Percentiles rank a stretch among this genome's conserved stretches.
Evolutionary conservation across 2,113 vertebrate genomes (phyloP).

Genomic region (Carettochelys insculpta): DNA sequence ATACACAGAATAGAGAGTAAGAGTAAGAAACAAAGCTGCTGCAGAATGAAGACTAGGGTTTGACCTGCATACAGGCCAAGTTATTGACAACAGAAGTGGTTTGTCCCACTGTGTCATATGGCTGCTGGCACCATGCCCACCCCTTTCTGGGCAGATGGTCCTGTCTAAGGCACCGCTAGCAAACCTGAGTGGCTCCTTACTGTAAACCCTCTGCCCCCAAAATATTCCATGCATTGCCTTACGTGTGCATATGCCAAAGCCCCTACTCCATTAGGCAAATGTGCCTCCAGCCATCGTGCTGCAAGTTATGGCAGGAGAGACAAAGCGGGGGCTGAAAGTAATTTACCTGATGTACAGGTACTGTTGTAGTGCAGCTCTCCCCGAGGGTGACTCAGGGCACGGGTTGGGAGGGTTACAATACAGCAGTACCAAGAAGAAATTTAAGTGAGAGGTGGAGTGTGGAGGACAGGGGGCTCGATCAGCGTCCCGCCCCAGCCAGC

Average conservation of each 20-base stretch:
- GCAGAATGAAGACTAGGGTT: neutral
- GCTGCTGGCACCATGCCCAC: neutral
- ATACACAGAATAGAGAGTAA: neutral
- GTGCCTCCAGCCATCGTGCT: neutral
- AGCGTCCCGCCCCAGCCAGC: no score
- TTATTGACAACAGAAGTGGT: neutral
- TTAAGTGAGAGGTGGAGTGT: no score
- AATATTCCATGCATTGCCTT: neutral
- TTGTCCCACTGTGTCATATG: neutral
- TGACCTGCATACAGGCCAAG: neutral
- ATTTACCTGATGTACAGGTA: no score
- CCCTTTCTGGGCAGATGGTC: neutral
- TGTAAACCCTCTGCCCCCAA: neutral
- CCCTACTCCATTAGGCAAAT: neutral
- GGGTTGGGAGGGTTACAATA: no score
- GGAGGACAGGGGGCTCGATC: no score
- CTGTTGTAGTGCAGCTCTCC: no score
- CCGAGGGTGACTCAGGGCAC: no score
- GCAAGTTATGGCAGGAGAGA: neutral
- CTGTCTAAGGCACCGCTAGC: neutral
- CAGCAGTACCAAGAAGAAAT: no score
- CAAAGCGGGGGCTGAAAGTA: no score
- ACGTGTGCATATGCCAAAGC: neutral
- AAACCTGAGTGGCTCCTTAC: neutral
- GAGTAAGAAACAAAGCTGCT: neutral